Evolutionary conservation across 2,113 vertebrate genomes (phyloP), one percentile per base, ranked within the genome.

Genomic region (Planiliza haematocheilus): DNA sequence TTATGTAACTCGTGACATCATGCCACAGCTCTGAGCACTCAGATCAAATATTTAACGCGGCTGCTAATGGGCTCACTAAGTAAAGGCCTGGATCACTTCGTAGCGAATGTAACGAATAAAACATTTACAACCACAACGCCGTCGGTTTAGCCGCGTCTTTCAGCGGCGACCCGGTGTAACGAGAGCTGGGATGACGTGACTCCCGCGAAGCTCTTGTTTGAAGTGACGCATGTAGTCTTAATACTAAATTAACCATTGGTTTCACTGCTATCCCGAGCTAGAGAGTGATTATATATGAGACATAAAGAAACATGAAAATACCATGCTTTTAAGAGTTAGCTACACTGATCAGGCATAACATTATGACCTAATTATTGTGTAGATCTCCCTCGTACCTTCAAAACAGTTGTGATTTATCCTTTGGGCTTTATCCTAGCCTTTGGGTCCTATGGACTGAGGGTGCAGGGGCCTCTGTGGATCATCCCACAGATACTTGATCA

Each of bases 41-140:
- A 66, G 79, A 88, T 91, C 75, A 90, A 92, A 88, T 86, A 91
- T 90, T 91, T 82, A 92, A 79, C 73, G 57, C 4, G 7, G 1
- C 16, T 8, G 65, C 67, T 80, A 78, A 82, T 62, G 73, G 42
- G 10, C 46, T 53, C 6, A 4, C 75, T 46, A 30, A 72, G 58
- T 50, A 67, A 79, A 80, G 34, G 39, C 38, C 72, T 5, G 4
- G 63, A 70, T 80, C 64, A 18, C 48, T 59, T 65, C 50, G 3
- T 36, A 24, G 67, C 13, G 51, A 53, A 70, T 65, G 80, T 70
- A 66, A 43, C 42, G 38, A 51, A 86, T 86, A 21, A 80, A 86
- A 79, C 18, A 83, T 81, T 84, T 69, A 88, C 43, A 30, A 34
- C 49, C 83, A 65, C 70, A 60, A 74, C 74, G 64, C 38, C 11